Conservation (phyloP, 1,140 invertebrate species). For the Batillaria attramentaria region DNA sequence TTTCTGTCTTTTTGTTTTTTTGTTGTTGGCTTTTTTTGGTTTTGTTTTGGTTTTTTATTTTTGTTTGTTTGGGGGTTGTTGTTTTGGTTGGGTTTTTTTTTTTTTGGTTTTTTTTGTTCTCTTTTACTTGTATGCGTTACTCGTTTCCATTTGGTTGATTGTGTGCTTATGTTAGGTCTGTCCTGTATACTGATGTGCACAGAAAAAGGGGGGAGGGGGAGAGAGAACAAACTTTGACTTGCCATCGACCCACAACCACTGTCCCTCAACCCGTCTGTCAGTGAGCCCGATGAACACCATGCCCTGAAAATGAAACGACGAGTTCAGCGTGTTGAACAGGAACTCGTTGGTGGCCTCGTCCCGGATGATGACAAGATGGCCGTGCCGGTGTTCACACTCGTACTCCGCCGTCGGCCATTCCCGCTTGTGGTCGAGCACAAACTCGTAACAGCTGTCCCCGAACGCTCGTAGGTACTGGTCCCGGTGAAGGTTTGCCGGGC, state of each 20-base stretch:
- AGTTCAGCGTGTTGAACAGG: conserved; percentile 6
- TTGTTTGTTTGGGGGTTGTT: no score
- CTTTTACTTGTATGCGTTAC: no score
- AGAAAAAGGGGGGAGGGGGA: neutral
- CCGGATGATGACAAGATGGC: conserved; percentile 25
- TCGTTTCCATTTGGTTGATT: neutral
- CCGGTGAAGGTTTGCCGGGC: neutral
- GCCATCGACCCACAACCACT: conserved; percentile 19
- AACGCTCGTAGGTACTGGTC: neutral
- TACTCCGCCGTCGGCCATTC: neutral
- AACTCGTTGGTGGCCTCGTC: neutral
- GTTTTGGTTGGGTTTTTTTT: no score
- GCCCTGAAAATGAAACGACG: neutral
- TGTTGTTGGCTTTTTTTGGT: no score
- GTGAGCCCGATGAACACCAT: conserved; percentile 23
- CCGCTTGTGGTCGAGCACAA: neutral
- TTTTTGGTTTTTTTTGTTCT: no score
- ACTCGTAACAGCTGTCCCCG: conserved; percentile 8
- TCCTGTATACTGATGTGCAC: neutral
- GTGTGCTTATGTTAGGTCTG: neutral
- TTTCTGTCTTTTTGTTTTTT: no score
- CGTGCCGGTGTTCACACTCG: neutral
- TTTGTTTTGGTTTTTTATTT: no score
- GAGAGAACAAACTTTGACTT: neutral
- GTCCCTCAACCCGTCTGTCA: neutral